These are phyloP conservation scores for Phorcus lineatus DNA, from an alignment of 2,888 invertebrate species.

Conservation along the genomic window DNA sequence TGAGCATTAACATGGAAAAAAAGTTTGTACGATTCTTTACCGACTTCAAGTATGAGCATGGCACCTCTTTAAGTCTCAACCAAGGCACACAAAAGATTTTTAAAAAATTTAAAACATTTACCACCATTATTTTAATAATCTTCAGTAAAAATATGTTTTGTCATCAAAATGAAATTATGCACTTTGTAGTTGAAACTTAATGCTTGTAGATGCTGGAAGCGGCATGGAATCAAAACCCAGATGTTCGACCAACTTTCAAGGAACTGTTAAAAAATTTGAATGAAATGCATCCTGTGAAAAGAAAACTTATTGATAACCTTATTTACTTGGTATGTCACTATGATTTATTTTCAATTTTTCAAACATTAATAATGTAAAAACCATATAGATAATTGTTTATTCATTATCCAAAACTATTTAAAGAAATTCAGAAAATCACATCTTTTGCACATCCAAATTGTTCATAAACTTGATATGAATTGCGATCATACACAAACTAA, in stretches of 20 bases:
- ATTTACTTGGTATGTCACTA: conserved; percentile 43
- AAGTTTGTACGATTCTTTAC: too few species aligned
- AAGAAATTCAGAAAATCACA: too few species aligned
- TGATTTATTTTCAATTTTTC: background rate
- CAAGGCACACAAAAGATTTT: too few species aligned
- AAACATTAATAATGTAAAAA: background rate
- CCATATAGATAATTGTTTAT: background rate
- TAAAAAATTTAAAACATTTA: too few species aligned
- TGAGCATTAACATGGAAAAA: too few species aligned
- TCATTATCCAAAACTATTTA: background rate
- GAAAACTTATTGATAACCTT: conserved; percentile 54
- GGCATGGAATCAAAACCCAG: conserved; percentile 53
- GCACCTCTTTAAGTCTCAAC: too few species aligned
- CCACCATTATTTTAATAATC: too few species aligned
- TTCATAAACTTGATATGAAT: too few species aligned
- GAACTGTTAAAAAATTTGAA: conserved; percentile 52
- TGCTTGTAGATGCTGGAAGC: conserved; percentile 40
- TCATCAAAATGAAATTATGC: conserved; percentile 48
- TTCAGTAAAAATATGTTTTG: conserved; percentile 1
- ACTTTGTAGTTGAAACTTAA: conserved; percentile 38
- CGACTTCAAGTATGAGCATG: too few species aligned
- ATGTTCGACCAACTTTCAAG: conserved; percentile 54
- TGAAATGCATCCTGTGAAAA: conserved; percentile 51
- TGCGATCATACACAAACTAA: too few species aligned
- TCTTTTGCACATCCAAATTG: too few species aligned